Evolutionary conservation across 2,888 invertebrate genomes (phyloP).

Genomic region (Mayetiola destructor): DNA sequence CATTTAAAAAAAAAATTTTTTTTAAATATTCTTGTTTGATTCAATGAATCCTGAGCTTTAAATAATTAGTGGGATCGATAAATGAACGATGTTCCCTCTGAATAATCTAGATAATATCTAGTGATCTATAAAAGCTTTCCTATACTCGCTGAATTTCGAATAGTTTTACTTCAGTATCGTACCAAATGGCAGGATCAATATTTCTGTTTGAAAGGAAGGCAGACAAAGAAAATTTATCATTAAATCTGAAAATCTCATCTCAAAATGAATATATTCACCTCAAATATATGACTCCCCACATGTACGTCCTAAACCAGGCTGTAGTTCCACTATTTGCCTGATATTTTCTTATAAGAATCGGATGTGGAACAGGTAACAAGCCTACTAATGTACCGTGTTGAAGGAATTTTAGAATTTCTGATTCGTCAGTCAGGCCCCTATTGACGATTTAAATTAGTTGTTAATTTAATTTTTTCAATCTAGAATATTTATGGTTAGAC

Average conservation of each 20-base stretch:
- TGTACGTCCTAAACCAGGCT: conserved; percentile 98
- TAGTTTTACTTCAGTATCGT: conserved; percentile 95
- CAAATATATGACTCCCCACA: conserved; percentile 99
- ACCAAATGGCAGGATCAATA: conserved; percentile 98
- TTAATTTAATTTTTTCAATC: background rate
- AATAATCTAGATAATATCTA: too few species aligned
- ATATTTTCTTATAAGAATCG: conserved; percentile 96
- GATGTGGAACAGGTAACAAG: conserved; percentile 94
- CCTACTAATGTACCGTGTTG: conserved; percentile 98
- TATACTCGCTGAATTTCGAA: conserved; percentile 96
- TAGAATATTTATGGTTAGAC: conserved; percentile 25
- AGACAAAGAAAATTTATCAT: background rate
- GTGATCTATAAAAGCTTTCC: too few species aligned
- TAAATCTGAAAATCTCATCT: background rate
- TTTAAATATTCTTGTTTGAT: too few species aligned
- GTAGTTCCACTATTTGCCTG: conserved; percentile 98
- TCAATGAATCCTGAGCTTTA: too few species aligned
- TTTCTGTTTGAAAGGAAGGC: conserved; percentile 46
- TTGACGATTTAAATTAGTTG: conserved; percentile 24
- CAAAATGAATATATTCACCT: conserved; percentile 39
- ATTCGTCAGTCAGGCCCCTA: conserved; percentile 96
- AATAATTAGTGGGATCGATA: too few species aligned
- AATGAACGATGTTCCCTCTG: too few species aligned
- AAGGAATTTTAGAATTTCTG: conserved; percentile 95
- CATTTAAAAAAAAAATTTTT: too few species aligned